Evolutionary conservation across 64 coral and sea anemone species (phyloP), one percentile per base, ranked within the genome.

Genomic region (Actinia tenebrosa): DNA sequence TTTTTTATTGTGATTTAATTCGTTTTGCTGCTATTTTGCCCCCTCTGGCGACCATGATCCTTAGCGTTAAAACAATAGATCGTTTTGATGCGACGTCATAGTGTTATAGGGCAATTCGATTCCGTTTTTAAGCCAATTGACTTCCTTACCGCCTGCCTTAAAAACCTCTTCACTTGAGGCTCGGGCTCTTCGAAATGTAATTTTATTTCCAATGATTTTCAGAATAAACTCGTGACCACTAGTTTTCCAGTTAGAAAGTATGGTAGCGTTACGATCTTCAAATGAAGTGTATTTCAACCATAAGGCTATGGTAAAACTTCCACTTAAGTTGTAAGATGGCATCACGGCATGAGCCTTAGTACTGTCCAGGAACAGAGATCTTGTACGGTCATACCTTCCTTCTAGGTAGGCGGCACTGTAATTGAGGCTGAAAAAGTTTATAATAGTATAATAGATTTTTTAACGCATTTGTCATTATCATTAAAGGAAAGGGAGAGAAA

Each of bases 401-500:
- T 90, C 89, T 84, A 90, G 45, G 53, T 85, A 90, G 9, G 23
- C 55, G 16, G 89, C 82, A 43, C 82, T 85, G 82, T 90, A 90
- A 0, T 20, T 42, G 5, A 84, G 89, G 46, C 89, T 90, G 53
- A 45, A 80, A 79, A 56, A 2, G 46, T 18, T 4, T 50, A 50
- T 50, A 50, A 71, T 42, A 87, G 19, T 20, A n/a, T 62, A 44
- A 5, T 50, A 50, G 47, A 37, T 37, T 37, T 37, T 37, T 37
- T 37, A 37, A 37, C 30, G 30, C 30, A 37, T 37, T 37, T 37
- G 30, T 37, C 30, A 37, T 37, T 37, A 37, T 37, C 30, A 37
- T 37, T 37, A 37, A 37, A 37, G 30, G 30, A 37, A 37, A 37
- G 30, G 30, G 30, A 37, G 30, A 37, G 30, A 37, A 37, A 37